Conservation (phyloP, 2,888 invertebrate species). For the Steinernema hermaphroditum region DNA sequence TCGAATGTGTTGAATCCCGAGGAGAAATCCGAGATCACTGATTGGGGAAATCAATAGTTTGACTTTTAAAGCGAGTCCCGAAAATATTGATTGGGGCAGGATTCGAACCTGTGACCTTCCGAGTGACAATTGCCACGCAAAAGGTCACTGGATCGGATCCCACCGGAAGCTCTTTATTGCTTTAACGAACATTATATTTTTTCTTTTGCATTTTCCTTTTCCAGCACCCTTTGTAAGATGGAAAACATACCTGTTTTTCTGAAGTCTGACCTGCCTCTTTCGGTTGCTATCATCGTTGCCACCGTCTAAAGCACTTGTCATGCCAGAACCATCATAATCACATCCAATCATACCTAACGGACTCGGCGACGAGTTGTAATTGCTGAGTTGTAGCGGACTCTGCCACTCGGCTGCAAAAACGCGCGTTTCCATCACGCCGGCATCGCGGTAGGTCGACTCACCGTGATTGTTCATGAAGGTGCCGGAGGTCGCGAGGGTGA, state of each 20-base stretch:
- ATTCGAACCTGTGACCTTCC: too few species aligned
- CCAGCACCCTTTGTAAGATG: not conserved
- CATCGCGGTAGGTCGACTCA: not conserved
- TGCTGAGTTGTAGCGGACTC: not conserved
- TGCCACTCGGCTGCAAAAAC: slow-evolving; percentile 9
- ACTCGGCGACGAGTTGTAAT: slow-evolving; percentile 49
- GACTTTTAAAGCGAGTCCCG: too few species aligned
- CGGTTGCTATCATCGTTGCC: slow-evolving; percentile 59
- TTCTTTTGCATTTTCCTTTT: too few species aligned
- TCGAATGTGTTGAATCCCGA: too few species aligned
- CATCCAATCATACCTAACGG: slow-evolving; percentile 41
- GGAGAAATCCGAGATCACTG: too few species aligned
- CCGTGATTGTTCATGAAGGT: slow-evolving; percentile 27
- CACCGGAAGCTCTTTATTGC: too few species aligned
- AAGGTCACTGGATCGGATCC: too few species aligned
- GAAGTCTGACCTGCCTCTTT: slow-evolving; percentile 63
- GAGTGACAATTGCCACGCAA: too few species aligned
- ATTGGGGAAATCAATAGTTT: too few species aligned
- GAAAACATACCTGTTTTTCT: slow-evolving; percentile 54
- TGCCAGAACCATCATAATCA: slow-evolving; percentile 42
- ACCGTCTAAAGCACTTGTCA: slow-evolving; percentile 38
- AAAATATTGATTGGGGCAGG: too few species aligned
- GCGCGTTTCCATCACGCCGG: not conserved
- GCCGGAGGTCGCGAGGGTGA: slow-evolving; percentile 37
- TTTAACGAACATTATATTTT: too few species aligned